Evolutionary conservation across 1,140 invertebrate species (phyloP).

Genomic region (Drosophila varians): DNA sequence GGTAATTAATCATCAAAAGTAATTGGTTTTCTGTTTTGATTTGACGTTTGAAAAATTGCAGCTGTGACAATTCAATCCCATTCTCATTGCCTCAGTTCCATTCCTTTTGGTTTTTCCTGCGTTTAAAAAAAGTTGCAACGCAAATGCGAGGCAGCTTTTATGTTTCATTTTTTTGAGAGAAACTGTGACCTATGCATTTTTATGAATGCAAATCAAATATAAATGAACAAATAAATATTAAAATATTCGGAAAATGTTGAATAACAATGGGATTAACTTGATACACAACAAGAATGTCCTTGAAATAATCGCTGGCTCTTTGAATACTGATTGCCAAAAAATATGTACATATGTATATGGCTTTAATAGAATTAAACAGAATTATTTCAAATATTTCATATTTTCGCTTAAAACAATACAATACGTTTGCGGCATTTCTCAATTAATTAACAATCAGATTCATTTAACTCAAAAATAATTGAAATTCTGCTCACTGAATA

Average conservation of each 20-base stretch:
- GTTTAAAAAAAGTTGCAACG: slow-evolving; percentile 6
- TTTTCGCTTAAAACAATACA: background rate
- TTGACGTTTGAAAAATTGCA: slow-evolving; percentile 80
- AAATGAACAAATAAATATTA: slow-evolving; percentile 42
- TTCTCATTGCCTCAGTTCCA: background rate
- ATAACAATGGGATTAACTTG: slow-evolving; percentile 27
- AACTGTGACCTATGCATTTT: slow-evolving; percentile 30
- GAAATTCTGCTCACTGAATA: background rate
- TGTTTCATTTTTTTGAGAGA: background rate
- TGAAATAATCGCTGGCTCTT: slow-evolving; percentile 10
- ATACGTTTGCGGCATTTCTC: background rate
- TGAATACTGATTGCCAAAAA: slow-evolving; percentile 6
- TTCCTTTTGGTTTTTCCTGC: slow-evolving; percentile 6
- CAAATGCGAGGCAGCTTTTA: slow-evolving; percentile 6
- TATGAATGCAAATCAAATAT: slow-evolving; percentile 54
- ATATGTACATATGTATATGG: background rate
- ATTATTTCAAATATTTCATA: too few species aligned
- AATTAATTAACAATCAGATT: background rate
- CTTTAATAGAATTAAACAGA: slow-evolving; percentile 27
- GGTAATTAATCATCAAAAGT: slow-evolving; percentile 77
- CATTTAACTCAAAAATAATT: background rate
- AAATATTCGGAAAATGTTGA: slow-evolving; percentile 11
- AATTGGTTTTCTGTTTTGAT: slow-evolving; percentile 80
- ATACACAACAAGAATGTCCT: slow-evolving; percentile 16
- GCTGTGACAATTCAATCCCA: slow-evolving; percentile 67